Conservation (phyloP, 2,888 invertebrate species). For the Caenorhabditis japonica region DNA sequence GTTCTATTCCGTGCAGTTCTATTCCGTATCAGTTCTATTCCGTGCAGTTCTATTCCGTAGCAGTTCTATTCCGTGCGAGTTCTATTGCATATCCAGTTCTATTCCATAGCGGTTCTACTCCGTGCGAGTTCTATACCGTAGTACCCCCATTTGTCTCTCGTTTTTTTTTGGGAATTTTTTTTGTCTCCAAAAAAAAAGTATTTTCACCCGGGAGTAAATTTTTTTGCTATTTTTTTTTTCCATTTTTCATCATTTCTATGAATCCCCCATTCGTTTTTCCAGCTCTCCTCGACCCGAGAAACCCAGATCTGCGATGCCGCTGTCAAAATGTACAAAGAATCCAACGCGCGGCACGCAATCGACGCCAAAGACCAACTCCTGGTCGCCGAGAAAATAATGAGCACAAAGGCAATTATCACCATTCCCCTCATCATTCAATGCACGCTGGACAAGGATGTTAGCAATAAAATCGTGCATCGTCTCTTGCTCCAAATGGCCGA, state of each 20-base stretch:
- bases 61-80: too few relatives aligned
- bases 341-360: background rate
- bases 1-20: too few relatives aligned
- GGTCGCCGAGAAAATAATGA: background rate
- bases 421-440: slow-evolving; percentile 4
- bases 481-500: slow-evolving; percentile 15
- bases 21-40: too few relatives aligned
- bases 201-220: background rate
- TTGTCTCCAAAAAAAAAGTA: too few relatives aligned
- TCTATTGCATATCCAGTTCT: too few relatives aligned
- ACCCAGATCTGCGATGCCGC: background rate
- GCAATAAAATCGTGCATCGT: background rate
- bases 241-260: too few relatives aligned
- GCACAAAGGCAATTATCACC: background rate
- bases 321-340: slow-evolving; percentile 6
- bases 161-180: too few relatives aligned
- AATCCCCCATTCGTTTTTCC: background rate
- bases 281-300: slow-evolving; percentile 7
- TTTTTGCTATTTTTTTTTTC: background rate
- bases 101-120: too few relatives aligned
- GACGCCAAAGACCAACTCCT: slow-evolving; percentile 3
- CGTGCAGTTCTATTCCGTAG: too few relatives aligned
- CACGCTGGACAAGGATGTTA: background rate
- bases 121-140: too few relatives aligned
- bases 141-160: too few relatives aligned